phyloP scores from a whole-genome alignment of 2,888 invertebrate genomes.

The Stenurella melanura region DNA sequence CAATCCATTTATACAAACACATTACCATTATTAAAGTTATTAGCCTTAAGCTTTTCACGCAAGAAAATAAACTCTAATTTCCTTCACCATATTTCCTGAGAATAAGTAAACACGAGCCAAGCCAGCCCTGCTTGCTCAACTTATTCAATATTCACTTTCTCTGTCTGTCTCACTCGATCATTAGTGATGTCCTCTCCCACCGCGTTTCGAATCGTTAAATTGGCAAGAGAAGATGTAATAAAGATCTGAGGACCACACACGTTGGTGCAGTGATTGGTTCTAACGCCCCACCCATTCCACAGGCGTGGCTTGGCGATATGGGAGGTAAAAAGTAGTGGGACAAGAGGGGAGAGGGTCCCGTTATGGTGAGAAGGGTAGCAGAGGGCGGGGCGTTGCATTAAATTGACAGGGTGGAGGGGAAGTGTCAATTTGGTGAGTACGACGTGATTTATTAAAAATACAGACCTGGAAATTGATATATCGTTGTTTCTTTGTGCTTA shows the following conservation, averaged over 20 bases:
- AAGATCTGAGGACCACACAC: conserved; percentile 74
- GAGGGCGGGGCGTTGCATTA: conserved; percentile 24
- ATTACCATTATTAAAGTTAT: background rate
- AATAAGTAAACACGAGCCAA: conserved; percentile 10
- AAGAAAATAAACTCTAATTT: conserved; percentile 14
- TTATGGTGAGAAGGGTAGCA: conserved; percentile 34
- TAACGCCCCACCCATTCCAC: conserved; percentile 61
- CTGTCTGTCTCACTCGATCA: conserved; percentile 56
- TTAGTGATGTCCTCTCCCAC: conserved; percentile 63
- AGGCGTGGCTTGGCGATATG: conserved; percentile 43
- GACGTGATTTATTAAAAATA: conserved; percentile 63
- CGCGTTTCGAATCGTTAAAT: conserved; percentile 72
- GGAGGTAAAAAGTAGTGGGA: conserved; percentile 43
- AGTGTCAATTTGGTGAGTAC: conserved; percentile 65
- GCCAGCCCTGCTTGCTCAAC: conserved; percentile 47
- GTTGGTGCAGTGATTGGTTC: conserved; percentile 72
- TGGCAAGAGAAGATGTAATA: conserved; percentile 72
- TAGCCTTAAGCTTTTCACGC: background rate
- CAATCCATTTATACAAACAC: background rate
- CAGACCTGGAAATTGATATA: conserved; percentile 63
- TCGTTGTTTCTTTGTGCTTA: conserved; percentile 58
- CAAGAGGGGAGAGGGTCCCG: conserved; percentile 36
- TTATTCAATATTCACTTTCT: conserved; percentile 47
- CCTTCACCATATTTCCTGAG: conserved; percentile 1
- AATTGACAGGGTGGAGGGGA: conserved; percentile 47